Percentiles rank a stretch among this genome's conserved stretches.
These are phyloP conservation scores for Calliphora vomitoria DNA, from an alignment of 2,888 invertebrate species.

Conservation along the genomic window DNA sequence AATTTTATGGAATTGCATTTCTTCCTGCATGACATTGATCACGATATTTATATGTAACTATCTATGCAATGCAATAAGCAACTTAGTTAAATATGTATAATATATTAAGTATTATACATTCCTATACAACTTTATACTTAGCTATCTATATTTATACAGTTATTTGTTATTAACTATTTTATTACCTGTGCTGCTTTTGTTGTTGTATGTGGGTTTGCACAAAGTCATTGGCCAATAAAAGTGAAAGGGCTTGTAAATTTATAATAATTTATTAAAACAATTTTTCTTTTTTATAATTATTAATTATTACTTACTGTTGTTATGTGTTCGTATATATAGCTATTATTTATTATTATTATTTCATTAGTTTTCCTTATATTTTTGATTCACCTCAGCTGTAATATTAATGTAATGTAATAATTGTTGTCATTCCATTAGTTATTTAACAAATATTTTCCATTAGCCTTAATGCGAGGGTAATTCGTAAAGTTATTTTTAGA, in stretches of 20 bases:
- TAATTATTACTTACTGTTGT: constrained; percentile 8
- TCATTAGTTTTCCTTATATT: neutral
- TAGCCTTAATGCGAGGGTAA: too few relatives aligned
- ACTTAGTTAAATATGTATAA: neutral
- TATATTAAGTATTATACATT: neutral
- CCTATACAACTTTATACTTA: neutral
- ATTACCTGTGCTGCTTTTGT: neutral
- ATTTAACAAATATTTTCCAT: neutral
- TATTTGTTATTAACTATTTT: constrained; percentile 21
- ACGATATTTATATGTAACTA: constrained; percentile 63
- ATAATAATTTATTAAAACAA: constrained; percentile 22
- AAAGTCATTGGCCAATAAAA: constrained; percentile 80
- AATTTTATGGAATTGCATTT: constrained; percentile 38
- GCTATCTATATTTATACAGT: neutral
- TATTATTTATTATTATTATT: neutral
- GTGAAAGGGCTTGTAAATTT: constrained; percentile 78
- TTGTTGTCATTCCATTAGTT: neutral
- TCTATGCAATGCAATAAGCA: constrained; percentile 34
- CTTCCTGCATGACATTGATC: constrained; percentile 82
- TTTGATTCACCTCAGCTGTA: neutral
- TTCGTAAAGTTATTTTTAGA: too few relatives aligned
- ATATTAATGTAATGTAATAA: too few relatives aligned
- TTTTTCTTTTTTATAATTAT: constrained; percentile 7
- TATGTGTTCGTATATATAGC: neutral
- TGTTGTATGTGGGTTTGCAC: constrained; percentile 25